Percentiles rank a stretch among this genome's conserved stretches.
Evolutionary conservation across 2,888 invertebrate genomes (phyloP).

Genomic region (Entomobrya proxima): DNA sequence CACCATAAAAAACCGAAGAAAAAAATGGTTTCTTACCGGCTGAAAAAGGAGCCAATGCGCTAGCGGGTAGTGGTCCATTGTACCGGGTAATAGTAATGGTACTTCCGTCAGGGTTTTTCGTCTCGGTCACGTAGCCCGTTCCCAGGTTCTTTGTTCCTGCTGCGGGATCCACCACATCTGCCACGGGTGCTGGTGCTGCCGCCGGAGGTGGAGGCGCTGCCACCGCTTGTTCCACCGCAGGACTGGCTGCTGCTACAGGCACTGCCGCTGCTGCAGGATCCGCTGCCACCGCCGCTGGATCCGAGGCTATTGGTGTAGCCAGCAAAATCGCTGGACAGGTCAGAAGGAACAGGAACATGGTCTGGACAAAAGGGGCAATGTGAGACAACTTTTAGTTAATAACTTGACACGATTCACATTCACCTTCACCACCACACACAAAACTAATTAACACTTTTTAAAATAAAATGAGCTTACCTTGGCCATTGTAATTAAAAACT

Average conservation of each 20-base stretch:
- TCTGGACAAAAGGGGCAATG: too few relatives aligned
- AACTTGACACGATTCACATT: too few relatives aligned
- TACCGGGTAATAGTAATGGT: constrained; percentile 66
- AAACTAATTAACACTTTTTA: too few relatives aligned
- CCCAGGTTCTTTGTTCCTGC: neutral
- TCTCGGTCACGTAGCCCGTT: constrained; percentile 60
- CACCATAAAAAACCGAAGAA: too few relatives aligned
- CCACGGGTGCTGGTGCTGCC: neutral
- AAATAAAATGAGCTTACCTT: too few relatives aligned
- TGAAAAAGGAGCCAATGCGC: constrained; percentile 41
- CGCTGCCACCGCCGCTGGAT: constrained; percentile 15
- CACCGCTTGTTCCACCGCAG: neutral
- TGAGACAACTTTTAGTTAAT: too few relatives aligned
- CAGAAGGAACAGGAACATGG: too few relatives aligned
- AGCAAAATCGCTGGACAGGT: too few relatives aligned
- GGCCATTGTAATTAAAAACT: too few relatives aligned
- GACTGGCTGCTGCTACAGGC: constrained; percentile 27
- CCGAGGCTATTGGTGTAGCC: too few relatives aligned
- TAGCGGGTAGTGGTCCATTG: constrained; percentile 68
- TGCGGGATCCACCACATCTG: neutral
- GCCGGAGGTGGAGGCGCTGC: constrained; percentile 25
- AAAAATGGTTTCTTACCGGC: neutral
- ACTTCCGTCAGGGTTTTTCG: constrained; percentile 69
- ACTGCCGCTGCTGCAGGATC: constrained; percentile 9
- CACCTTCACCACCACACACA: too few relatives aligned